These are phyloP conservation scores for Acrobasis suavella DNA, from an alignment of 2,888 invertebrate genomes.

Conservation along the genomic window DNA sequence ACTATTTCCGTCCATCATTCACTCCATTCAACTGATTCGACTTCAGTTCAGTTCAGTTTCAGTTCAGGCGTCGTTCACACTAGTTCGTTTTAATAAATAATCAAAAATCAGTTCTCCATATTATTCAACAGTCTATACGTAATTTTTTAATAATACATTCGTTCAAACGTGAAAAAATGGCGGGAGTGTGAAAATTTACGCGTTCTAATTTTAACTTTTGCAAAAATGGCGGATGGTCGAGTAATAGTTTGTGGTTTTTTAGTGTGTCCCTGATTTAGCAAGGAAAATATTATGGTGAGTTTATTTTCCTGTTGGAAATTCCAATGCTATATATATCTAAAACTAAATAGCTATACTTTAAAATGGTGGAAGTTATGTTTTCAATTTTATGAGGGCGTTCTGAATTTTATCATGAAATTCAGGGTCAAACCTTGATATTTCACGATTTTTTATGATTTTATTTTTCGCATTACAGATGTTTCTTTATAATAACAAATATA, in stretches of 20 bases:
- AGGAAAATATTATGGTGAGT: conserved; percentile 7
- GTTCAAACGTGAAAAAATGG: background rate
- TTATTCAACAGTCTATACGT: background rate
- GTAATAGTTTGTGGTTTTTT: background rate
- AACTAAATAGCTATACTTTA: background rate
- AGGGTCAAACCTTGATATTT: background rate
- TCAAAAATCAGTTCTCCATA: background rate
- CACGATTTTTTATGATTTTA: background rate
- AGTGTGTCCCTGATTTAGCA: background rate
- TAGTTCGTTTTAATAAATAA: background rate
- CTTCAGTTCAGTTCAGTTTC: conserved; percentile 42
- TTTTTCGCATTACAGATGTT: background rate
- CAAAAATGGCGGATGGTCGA: background rate
- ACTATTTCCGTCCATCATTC: conserved; percentile 75
- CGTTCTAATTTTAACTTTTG: conserved; percentile 15
- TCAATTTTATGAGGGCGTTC: background rate
- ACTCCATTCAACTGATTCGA: conserved; percentile 31
- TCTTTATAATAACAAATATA: too few relatives aligned
- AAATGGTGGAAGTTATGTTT: background rate
- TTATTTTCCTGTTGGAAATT: background rate
- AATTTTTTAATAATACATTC: background rate
- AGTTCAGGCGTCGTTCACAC: conserved; percentile 34
- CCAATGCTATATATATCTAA: too few relatives aligned
- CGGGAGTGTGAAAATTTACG: background rate
- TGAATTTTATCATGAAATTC: background rate